Percentiles rank a stretch among this genome's conserved stretches.
These are phyloP conservation scores for Chymomyza amoena DNA, from an alignment of 2,888 invertebrate species.

Conservation along the genomic window DNA sequence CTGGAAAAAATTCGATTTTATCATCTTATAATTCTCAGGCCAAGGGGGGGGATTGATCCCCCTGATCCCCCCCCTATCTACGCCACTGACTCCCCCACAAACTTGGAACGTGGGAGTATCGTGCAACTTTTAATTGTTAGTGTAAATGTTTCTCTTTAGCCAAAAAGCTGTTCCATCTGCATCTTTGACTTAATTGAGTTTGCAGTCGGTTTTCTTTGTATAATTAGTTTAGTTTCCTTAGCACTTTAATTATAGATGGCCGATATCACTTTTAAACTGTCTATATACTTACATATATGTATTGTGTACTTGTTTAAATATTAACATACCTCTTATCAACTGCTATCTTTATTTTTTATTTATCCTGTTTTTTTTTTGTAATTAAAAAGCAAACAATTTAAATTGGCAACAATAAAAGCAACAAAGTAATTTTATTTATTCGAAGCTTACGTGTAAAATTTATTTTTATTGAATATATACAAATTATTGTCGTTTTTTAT, in stretches of 20 bases:
- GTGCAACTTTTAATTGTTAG: conserved; percentile 1
- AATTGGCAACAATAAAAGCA: background rate
- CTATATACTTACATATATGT: no score
- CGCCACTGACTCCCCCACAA: background rate
- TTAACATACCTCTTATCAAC: background rate
- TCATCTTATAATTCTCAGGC: no score
- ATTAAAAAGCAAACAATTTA: background rate
- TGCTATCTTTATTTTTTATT: background rate
- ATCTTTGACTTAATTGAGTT: conserved; percentile 51
- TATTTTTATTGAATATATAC: background rate
- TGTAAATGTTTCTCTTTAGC: conserved; percentile 5
- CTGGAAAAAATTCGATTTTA: no score
- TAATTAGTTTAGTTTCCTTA: conserved; percentile 44
- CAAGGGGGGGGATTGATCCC: no score
- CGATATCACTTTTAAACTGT: background rate
- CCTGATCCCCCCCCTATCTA: no score
- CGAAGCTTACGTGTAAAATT: background rate
- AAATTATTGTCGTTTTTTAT: background rate
- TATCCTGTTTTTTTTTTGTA: background rate
- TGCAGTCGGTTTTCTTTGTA: conserved; percentile 53
- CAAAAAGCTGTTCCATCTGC: no score
- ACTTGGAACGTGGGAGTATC: background rate
- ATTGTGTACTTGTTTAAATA: background rate
- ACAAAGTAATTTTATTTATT: background rate
- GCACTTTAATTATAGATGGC: no score